Base-by-base conservation (phyloP, 1,140 invertebrate genomes). In the Aphelenchoides avenae region DNA sequence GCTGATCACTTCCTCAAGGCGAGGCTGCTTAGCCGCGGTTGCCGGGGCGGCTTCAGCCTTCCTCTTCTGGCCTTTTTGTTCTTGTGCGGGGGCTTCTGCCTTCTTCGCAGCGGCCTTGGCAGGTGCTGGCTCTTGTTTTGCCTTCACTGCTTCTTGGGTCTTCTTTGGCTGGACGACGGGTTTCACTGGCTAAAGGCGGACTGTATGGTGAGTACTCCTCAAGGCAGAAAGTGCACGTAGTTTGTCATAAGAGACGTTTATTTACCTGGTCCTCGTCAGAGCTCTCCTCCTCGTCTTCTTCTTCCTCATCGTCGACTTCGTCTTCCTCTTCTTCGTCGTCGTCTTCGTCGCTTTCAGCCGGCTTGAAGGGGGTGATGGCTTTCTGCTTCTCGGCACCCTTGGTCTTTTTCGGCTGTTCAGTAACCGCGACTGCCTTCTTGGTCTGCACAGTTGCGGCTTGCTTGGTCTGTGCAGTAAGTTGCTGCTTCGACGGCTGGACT, bases 41-140 rank as follows among this genome's bases (percentile, higher is more conserved):
- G n/a, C 51, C 30, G 31, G 5, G 18, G 40, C 48, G 3, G 30
- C n/a, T 15, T 51, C 51, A 26, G 31, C 40, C 40, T 51, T 51
- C n/a, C 20, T 49, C 41, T 18, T 49, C 42, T 44, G 11, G 29
- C 42, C 29, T 18, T 9, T 44, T 18, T 9, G 15, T 11, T 26
- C 29, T 27, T 44, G n/a, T 27, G 29, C 29, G 15, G 42, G 11
- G 9, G 11, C 29, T 11, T 18, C 22, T 11, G 26, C 42, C 22
- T 9, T 26, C 42, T 9, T 44, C 42, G 11, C 11, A 15, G 11
- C 22, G 11, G 29, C 22, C 42, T 44, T 49, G 26, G 47, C 47
- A n/a, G 26, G 51, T 18, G 9, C 48, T 5, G 48, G 30, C 5
- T 52, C 48, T 15, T 48, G 40, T 48, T 51, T 51, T n/a, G n/a